Percentiles rank a stretch among this genome's conserved stretches.
Conservation (phyloP, 2,113 vertebrate genomes). For the Bufo bufo region DNA sequence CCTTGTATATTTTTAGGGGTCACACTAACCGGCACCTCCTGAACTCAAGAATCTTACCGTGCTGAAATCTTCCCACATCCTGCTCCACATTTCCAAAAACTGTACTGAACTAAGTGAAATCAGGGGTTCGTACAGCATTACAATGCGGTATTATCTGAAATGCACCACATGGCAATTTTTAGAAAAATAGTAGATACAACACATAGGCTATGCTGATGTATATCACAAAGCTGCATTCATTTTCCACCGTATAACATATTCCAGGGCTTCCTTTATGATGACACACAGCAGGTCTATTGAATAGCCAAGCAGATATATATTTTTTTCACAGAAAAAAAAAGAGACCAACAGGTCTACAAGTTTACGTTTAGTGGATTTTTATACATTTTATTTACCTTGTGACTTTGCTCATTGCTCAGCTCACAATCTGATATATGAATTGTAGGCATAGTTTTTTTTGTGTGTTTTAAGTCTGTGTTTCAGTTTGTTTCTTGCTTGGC, state of each 20-base stretch:
- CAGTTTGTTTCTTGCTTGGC: too few relatives aligned
- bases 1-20: slow-evolving; percentile 36
- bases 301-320: too few relatives aligned
- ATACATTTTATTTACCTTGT: too few relatives aligned
- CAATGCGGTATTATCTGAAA: background rate
- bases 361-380: too few relatives aligned
- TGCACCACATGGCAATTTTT: background rate
- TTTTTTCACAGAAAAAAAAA: too few relatives aligned
- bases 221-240: background rate
- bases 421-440: too few relatives aligned
- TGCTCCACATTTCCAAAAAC: slow-evolving; percentile 25
- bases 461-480: too few relatives aligned
- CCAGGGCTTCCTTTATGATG: background rate
- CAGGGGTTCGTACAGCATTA: background rate
- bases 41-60: slow-evolving; percentile 38
- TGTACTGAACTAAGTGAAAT: slow-evolving; percentile 7
- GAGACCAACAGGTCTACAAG: too few relatives aligned
- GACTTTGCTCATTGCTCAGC: too few relatives aligned
- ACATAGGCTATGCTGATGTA: background rate
- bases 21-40: slow-evolving; percentile 31
- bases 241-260: background rate
- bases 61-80: slow-evolving; percentile 48
- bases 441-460: too few relatives aligned
- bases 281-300: background rate
- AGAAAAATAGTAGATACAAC: too few relatives aligned